Percentiles rank a stretch among this genome's conserved stretches.
Evolutionary conservation across 2,113 vertebrate genomes (phyloP).

Genomic region (Acinonyx jubatus): DNA sequence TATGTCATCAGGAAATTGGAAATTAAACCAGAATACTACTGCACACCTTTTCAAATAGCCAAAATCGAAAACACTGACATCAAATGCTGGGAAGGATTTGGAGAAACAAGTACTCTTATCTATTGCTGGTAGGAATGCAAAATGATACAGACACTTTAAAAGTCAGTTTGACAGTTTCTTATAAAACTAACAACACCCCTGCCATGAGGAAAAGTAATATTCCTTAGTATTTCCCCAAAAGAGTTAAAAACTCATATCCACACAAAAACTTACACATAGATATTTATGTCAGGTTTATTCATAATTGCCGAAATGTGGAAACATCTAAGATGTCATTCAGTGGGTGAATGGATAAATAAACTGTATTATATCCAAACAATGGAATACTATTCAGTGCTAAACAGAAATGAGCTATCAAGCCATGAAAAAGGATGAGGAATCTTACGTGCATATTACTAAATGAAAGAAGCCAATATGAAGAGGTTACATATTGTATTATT

Average conservation of each 20-base stretch:
- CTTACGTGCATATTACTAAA: background rate
- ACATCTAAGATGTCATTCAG: background rate
- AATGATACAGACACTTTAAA: background rate
- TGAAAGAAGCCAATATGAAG: background rate
- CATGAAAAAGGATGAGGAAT: background rate
- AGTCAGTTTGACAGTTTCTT: background rate
- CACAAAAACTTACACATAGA: background rate
- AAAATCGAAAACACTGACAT: background rate
- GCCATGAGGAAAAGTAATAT: background rate
- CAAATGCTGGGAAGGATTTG: background rate
- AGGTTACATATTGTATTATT: background rate
- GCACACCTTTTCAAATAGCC: background rate
- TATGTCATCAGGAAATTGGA: background rate
- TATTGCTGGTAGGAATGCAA: background rate
- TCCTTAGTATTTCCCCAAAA: background rate
- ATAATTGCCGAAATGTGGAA: background rate
- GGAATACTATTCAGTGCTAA: background rate
- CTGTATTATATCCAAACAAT: background rate
- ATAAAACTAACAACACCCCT: background rate
- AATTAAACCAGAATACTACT: background rate
- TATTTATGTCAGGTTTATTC: background rate
- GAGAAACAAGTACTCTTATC: background rate
- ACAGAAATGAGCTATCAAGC: background rate
- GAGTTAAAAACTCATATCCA: background rate
- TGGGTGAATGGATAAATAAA: background rate